phyloP scores from a whole-genome alignment of 2,113 vertebrate genomes.

The Equus quagga region DNA sequence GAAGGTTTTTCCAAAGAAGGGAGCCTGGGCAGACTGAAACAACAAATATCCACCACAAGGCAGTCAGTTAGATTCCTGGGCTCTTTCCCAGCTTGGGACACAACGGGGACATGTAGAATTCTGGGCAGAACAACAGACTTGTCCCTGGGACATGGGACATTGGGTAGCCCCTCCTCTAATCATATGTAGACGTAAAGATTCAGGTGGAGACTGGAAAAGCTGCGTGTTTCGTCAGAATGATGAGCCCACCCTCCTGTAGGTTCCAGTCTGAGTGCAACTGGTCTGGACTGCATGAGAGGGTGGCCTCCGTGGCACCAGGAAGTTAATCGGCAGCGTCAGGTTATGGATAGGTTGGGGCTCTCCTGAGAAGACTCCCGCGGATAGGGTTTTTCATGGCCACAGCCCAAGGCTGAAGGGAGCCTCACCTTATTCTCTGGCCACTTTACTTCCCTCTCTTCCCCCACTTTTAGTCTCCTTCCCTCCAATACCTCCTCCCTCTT shows the following conservation, averaged over 20 bases:
- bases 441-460: not conserved
- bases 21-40: not conserved
- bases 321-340: not conserved
- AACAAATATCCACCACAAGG: not conserved
- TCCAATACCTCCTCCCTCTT: not conserved
- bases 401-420: not conserved
- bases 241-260: not conserved
- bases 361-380: not conserved
- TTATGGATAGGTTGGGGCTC: not conserved
- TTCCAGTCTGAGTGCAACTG: not conserved
- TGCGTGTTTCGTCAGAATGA: not conserved
- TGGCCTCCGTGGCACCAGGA: no score
- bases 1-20: not conserved
- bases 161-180: not conserved
- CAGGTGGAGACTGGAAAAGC: not conserved
- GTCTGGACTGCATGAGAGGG: not conserved
- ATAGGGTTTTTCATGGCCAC: not conserved
- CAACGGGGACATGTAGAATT: not conserved
- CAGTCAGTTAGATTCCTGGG: not conserved
- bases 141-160: not conserved
- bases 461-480: not conserved
- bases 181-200: not conserved
- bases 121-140: not conserved
- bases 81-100: not conserved
- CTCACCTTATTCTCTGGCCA: not conserved